Evolutionary conservation across 2,888 invertebrate genomes (phyloP).

Genomic region (Polydrusus tereticollis): DNA sequence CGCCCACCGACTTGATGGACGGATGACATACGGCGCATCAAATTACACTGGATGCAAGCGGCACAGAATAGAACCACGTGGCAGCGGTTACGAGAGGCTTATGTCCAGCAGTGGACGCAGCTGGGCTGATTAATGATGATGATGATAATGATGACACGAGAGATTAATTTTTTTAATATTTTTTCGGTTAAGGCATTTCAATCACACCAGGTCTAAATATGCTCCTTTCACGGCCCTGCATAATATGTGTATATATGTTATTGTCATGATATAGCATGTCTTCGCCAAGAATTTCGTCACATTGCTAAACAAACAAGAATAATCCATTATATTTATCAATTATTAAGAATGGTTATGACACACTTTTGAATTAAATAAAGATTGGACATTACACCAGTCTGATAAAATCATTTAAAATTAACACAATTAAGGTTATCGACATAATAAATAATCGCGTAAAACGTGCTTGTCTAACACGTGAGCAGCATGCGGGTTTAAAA

Average conservation of each 20-base stretch:
- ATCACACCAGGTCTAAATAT: too few relatives aligned
- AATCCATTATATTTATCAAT: background rate
- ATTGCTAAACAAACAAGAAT: slow-evolving; percentile 13
- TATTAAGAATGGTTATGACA: slow-evolving; percentile 18
- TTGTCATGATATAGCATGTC: background rate
- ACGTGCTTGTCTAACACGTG: slow-evolving; percentile 36
- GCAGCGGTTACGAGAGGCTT: too few relatives aligned
- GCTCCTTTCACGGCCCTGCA: too few relatives aligned
- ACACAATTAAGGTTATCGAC: slow-evolving; percentile 24
- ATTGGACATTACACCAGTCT: background rate
- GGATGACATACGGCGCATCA: too few relatives aligned
- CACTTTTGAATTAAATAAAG: slow-evolving; percentile 13
- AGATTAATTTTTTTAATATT: too few relatives aligned
- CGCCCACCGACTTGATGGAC: too few relatives aligned
- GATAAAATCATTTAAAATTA: slow-evolving; percentile 13
- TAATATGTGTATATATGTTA: background rate
- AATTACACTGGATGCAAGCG: too few relatives aligned
- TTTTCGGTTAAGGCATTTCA: too few relatives aligned
- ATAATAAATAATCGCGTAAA: slow-evolving; percentile 23
- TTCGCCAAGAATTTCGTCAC: background rate
- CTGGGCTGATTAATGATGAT: too few relatives aligned
- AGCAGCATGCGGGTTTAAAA: slow-evolving; percentile 25
- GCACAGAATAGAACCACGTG: too few relatives aligned
- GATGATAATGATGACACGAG: too few relatives aligned
- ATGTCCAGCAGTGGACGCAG: too few relatives aligned